phyloP scores from a whole-genome alignment of 1,140 invertebrate species.

The Coptotermes formosanus region DNA sequence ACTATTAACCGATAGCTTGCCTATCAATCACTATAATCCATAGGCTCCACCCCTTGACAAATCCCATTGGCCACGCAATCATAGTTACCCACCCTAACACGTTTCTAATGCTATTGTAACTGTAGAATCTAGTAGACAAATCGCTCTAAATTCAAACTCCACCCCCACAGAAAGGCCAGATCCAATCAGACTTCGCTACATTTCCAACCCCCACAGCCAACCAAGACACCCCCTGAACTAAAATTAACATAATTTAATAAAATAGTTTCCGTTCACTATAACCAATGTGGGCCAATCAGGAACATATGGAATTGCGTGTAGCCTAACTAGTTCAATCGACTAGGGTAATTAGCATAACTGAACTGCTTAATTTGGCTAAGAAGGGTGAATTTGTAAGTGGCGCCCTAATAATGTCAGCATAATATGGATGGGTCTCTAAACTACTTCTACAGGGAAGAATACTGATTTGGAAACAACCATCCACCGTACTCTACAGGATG shows the following conservation, averaged over 20 bases:
- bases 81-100: conserved; percentile 10
- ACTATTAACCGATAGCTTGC: not conserved
- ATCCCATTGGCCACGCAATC: not conserved
- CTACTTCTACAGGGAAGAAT: too few relatives aligned
- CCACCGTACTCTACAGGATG: too few relatives aligned
- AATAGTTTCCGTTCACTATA: not conserved
- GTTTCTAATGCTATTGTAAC: conserved; percentile 10
- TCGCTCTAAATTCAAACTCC: conserved; percentile 12
- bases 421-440: not conserved
- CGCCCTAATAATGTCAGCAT: not conserved
- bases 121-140: too few relatives aligned
- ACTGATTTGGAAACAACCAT: too few relatives aligned
- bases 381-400: not conserved
- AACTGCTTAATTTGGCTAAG: not conserved
- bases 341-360: too few relatives aligned
- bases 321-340: too few relatives aligned
- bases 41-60: not conserved
- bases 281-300: not conserved
- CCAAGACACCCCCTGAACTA: not conserved
- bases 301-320: not conserved
- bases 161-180: not conserved
- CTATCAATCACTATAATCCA: conserved; percentile 16
- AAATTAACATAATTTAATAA: conserved; percentile 18
- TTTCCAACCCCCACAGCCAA: not conserved
- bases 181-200: not conserved